phyloP scores from a whole-genome alignment of 2,888 invertebrate species.

The Agrochola lychnidis region DNA sequence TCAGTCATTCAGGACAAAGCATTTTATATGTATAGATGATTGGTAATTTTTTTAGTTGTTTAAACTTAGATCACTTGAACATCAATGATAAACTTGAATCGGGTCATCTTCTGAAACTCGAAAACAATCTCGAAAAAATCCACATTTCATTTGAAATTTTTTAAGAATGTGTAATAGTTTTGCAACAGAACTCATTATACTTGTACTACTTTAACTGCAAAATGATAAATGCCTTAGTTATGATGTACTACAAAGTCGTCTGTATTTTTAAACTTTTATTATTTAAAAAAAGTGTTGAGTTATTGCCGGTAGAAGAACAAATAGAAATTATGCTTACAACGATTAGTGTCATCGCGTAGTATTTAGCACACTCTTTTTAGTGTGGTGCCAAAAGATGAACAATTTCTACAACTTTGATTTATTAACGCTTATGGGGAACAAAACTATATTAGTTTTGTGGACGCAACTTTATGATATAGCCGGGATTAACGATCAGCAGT shows the following conservation, averaged over 20 bases:
- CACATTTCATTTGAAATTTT: neutral
- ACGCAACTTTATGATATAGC: slow-evolving; percentile 54
- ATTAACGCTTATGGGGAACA: slow-evolving; percentile 17
- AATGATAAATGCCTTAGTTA: neutral
- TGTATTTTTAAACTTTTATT: slow-evolving; percentile 10
- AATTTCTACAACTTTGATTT: slow-evolving; percentile 31
- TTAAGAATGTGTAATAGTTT: neutral
- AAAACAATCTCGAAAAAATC: neutral
- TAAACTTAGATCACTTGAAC: neutral
- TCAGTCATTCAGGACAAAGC: too few relatives aligned
- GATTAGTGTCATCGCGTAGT: slow-evolving; percentile 48
- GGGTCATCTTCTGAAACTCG: neutral
- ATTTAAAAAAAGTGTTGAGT: slow-evolving; percentile 7
- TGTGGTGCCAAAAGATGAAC: slow-evolving; percentile 34
- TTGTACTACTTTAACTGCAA: neutral
- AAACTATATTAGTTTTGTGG: slow-evolving; percentile 40
- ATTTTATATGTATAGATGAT: too few relatives aligned
- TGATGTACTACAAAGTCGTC: neutral
- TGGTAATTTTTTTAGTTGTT: neutral
- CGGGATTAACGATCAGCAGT: slow-evolving; percentile 65
- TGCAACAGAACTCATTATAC: neutral
- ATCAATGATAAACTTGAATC: neutral
- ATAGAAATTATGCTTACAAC: slow-evolving; percentile 38
- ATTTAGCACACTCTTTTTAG: slow-evolving; percentile 37
- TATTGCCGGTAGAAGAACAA: slow-evolving; percentile 32